A percentile compares a stretch with the other conserved stretches of the same genome.
These are phyloP conservation scores for Sylvicola cinctus DNA, from an alignment of 2,888 invertebrate species.

Conservation along the genomic window DNA sequence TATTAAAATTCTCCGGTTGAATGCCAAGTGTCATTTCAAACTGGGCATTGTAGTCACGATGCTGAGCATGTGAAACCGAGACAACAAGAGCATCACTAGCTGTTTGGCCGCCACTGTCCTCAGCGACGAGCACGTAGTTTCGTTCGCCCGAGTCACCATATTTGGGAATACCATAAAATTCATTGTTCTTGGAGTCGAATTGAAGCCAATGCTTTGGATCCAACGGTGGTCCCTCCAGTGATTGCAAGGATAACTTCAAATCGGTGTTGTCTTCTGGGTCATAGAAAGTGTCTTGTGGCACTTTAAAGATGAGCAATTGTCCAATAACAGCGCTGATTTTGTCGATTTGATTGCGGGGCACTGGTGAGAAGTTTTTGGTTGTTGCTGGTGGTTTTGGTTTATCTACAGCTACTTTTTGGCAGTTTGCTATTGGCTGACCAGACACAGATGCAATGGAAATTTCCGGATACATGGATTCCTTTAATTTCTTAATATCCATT, in stretches of 20 bases:
- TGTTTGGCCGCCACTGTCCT: constrained; percentile 49
- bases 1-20: constrained; percentile 42
- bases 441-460: constrained; percentile 41
- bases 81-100: constrained; percentile 65
- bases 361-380: constrained; percentile 47
- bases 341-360: constrained; percentile 68
- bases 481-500: constrained; percentile 2
- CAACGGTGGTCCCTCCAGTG: constrained; percentile 46
- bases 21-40: constrained; percentile 62
- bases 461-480: constrained; percentile 39
- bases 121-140: constrained; percentile 59
- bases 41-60: constrained; percentile 47
- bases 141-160: constrained; percentile 47
- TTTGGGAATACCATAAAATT: constrained; percentile 71
- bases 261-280: constrained; percentile 71
- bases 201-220: constrained; percentile 63
- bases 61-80: constrained; percentile 42
- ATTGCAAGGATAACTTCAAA: constrained; percentile 50
- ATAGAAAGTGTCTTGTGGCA: constrained; percentile 75
- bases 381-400: constrained; percentile 25
- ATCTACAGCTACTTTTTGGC: constrained; percentile 27
- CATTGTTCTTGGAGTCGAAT: constrained; percentile 71
- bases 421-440: constrained; percentile 45
- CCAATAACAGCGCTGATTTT: constrained; percentile 65
- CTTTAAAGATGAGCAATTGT: constrained; percentile 56